Base-by-base conservation (phyloP, 2,797 vertebrate genomes). In the Astyanax mexicanus region DNA sequence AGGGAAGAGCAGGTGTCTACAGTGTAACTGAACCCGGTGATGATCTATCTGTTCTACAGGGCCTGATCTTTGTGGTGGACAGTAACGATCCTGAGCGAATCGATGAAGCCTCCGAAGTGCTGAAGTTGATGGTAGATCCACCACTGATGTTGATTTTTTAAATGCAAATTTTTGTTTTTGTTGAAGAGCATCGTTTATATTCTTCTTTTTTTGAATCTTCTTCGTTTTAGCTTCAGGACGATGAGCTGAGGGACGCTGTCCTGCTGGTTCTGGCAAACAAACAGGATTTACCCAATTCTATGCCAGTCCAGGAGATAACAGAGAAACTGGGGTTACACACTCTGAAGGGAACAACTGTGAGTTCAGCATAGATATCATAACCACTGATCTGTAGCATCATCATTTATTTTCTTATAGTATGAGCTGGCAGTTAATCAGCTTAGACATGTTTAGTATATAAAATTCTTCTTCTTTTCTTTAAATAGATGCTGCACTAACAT, bases 181-280 rank as follows among this genome's bases (percentile, higher is more conserved):
- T 38, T 35, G 57, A 38, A 19, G 25, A 61, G 35, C 15, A n/a
- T 45, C 1, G 17, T 44, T 25, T 17, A 23, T 11, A 0, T 2
- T 9, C 58, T 23, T 58, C 9, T 27, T 40, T 35, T 15, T 58
- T 38, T n/a, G n/a, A n/a, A 1, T 9, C 58, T 23, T 58, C 9
- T 27, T 40, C n/a, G n/a, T n/a, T 62, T 54, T 15, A 82, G 81
- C 71, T 83, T 15, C 45, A 47, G 10, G 81, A 75, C 17, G 47
- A 78, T 7, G 72, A 19, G 42, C 73, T 83, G 81, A 78, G 68
- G 37, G 75, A 80, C 0, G 42, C 37, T 0, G 64, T 52, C n/a
- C 13, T 80, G 55, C 54, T 83, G 35, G 68, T 83, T 75, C 57
- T 80, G 9, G 81, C 81, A 4, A 83, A 83, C 68, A 83, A 83